phyloP scores from a whole-genome alignment of 2,888 invertebrate genomes.

The Yponomeuta plumbellus region DNA sequence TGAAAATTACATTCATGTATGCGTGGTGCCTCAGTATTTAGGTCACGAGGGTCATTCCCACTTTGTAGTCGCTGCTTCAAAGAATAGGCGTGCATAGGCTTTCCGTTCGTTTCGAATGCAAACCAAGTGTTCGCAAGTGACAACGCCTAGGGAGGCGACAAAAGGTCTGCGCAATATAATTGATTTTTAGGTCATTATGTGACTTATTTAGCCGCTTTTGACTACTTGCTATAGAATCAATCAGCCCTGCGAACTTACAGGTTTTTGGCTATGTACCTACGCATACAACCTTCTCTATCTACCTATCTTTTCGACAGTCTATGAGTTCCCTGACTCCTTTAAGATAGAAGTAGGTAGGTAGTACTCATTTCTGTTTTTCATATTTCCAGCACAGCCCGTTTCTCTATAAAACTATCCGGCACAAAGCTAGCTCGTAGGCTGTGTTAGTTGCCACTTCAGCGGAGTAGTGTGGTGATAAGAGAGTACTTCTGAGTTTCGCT shows the following conservation, averaged over 20 bases:
- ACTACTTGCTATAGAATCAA: no score
- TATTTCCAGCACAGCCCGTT: no score
- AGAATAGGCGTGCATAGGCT: constrained; percentile 13
- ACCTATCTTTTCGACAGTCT: no score
- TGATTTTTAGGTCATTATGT: no score
- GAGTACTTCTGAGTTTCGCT: background rate
- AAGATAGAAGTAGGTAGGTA: background rate
- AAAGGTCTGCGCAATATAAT: background rate
- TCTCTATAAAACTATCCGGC: no score
- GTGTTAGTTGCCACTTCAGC: no score
- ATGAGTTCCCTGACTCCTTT: no score
- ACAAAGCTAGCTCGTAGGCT: no score
- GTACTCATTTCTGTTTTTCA: background rate
- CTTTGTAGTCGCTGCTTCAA: constrained; percentile 5
- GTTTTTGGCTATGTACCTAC: no score
- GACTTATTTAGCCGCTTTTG: no score
- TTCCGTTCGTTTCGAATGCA: constrained; percentile 21
- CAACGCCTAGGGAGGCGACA: background rate
- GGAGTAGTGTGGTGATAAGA: background rate
- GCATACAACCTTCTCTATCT: no score
- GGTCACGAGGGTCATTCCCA: constrained; percentile 11
- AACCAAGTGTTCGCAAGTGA: constrained; percentile 39
- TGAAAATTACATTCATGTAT: background rate
- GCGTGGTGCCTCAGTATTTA: constrained; percentile 1
- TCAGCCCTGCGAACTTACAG: no score